phyloP scores from a whole-genome alignment of 64 coral and sea anemone genomes.

The Actinia equina region DNA sequence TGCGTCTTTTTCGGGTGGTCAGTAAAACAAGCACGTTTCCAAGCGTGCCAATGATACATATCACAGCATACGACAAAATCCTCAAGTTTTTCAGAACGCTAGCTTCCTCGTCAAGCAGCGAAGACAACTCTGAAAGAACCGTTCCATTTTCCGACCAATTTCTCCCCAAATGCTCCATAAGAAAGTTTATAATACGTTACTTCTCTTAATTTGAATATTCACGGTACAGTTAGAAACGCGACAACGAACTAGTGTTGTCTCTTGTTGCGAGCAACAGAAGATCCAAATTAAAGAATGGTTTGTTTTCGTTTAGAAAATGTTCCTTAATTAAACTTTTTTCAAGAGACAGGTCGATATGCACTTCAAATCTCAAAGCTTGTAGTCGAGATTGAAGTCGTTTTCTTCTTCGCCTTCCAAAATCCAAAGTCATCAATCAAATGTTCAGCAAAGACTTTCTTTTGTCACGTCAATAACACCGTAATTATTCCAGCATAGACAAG shows the following conservation, averaged over 20 bases:
- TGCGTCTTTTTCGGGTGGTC: conserved; percentile 27
- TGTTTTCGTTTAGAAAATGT: not conserved
- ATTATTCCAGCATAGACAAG: not conserved
- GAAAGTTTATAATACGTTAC: not conserved
- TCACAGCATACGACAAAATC: conserved; percentile 35
- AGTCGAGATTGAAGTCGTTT: not conserved
- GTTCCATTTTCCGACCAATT: not conserved
- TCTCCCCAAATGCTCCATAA: not conserved
- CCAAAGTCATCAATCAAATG: not conserved
- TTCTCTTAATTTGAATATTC: not conserved
- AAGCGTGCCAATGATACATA: conserved; percentile 41
- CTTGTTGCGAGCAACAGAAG: not conserved
- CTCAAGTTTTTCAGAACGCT: conserved; percentile 25
- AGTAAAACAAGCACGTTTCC: conserved; percentile 60
- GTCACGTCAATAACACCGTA: conserved; percentile 4
- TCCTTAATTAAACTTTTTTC: conserved; percentile 2
- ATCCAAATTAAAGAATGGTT: not conserved
- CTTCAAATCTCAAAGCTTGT: not conserved
- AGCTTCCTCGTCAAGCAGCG: not conserved
- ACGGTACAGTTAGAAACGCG: not conserved
- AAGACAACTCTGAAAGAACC: not conserved
- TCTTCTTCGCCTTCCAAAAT: not conserved
- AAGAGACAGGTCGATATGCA: not conserved
- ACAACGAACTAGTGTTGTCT: not conserved
- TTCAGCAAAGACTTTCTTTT: not conserved